These are phyloP conservation scores for Phyllopteryx taeniolatus DNA, from an alignment of 2,113 vertebrate genomes.

Conservation along the genomic window DNA sequence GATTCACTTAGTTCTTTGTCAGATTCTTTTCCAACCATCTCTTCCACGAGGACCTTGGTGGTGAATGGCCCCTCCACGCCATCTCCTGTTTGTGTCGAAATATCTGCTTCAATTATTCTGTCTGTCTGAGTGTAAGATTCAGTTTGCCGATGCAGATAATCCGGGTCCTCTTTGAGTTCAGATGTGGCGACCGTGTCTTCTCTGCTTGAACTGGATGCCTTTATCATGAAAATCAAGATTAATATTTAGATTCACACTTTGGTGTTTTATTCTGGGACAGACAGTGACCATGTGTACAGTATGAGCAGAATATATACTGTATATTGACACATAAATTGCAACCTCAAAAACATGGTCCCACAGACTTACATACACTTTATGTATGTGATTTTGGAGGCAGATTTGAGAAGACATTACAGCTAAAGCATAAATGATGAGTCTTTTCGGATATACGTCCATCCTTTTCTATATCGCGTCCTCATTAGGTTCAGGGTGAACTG, in stretches of 20 bases:
- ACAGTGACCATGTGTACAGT: not conserved
- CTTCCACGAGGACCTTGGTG: not conserved
- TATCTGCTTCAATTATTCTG: not conserved
- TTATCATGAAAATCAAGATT: conserved; percentile 45
- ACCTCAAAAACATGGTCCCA: not conserved
- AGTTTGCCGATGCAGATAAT: not conserved
- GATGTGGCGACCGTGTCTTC: fast-evolving
- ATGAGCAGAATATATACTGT: not conserved
- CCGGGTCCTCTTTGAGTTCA: not conserved
- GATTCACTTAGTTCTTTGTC: not conserved
- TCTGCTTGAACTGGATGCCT: conserved; percentile 19
- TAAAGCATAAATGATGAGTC: too few species aligned
- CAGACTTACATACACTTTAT: not conserved
- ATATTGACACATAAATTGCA: not conserved
- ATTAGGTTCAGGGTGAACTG: not conserved
- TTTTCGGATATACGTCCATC: not conserved
- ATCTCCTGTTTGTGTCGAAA: conserved; percentile 28
- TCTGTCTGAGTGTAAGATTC: conserved; percentile 35
- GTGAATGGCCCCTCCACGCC: not conserved
- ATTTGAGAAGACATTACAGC: conserved; percentile 1
- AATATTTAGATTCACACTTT: conserved; percentile 20
- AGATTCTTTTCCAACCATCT: not conserved
- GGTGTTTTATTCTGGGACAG: not conserved
- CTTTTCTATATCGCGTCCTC: not conserved
- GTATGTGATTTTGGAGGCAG: not conserved